Conservation (phyloP, 1,140 invertebrate species). For the Heliconius eleuchia region DNA sequence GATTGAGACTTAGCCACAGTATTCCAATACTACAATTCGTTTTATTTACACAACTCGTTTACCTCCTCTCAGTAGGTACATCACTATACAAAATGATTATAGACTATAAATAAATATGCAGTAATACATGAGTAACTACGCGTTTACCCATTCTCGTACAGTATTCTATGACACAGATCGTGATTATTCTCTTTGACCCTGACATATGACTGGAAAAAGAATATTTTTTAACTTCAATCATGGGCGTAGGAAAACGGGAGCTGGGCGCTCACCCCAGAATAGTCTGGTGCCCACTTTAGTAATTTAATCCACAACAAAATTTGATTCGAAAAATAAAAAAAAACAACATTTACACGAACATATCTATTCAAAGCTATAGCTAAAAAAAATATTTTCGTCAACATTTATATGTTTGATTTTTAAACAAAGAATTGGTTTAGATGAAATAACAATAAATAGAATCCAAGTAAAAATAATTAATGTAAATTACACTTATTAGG, state of each 20-base stretch:
- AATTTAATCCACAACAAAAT: too few relatives aligned
- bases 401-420: too few relatives aligned
- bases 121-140: slow-evolving; percentile 42
- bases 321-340: too few relatives aligned
- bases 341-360: too few relatives aligned
- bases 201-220: slow-evolving; percentile 9
- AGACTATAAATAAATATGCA: slow-evolving; percentile 45
- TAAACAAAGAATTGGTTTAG: neutral
- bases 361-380: too few relatives aligned
- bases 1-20: neutral
- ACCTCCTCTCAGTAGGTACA: slow-evolving; percentile 11
- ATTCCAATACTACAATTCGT: neutral
- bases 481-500: neutral
- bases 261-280: too few relatives aligned
- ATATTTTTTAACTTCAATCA: neutral
- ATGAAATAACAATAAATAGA: neutral
- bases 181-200: slow-evolving; percentile 26
- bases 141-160: slow-evolving; percentile 22
- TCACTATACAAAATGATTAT: slow-evolving; percentile 10
- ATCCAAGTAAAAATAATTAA: neutral
- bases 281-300: too few relatives aligned
- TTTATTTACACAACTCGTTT: slow-evolving; percentile 17
- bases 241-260: too few relatives aligned
- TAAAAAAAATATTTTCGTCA: too few relatives aligned
- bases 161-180: slow-evolving; percentile 17